Conservation (phyloP, 2,888 invertebrate genomes). For the Lacanobia oleracea region DNA sequence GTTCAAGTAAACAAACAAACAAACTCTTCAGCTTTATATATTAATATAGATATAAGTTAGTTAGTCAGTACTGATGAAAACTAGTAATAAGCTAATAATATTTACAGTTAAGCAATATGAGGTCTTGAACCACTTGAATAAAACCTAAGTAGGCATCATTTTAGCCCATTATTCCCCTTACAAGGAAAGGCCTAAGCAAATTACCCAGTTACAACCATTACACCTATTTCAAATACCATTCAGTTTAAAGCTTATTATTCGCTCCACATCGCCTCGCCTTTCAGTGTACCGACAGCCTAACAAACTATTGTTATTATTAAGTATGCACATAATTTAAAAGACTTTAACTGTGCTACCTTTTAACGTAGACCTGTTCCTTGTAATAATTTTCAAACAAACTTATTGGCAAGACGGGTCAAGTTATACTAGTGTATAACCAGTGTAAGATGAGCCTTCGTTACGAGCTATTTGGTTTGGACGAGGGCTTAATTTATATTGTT, state of each 20-base stretch:
- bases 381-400: constrained; percentile 47
- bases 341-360: constrained; percentile 47
- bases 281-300: constrained; percentile 51
- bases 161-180: background rate
- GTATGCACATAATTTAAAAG: constrained; percentile 67
- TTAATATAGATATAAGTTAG: too few species aligned
- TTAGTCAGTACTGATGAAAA: background rate
- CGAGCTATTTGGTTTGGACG: background rate
- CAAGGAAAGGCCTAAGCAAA: constrained; percentile 32
- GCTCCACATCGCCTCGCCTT: constrained; percentile 44
- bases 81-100: background rate
- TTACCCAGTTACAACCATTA: constrained; percentile 14
- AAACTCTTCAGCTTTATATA: too few species aligned
- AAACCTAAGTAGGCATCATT: background rate
- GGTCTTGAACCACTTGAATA: background rate
- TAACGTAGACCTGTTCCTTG: constrained; percentile 47
- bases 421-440: constrained; percentile 36
- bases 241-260: constrained; percentile 48
- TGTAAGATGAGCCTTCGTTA: constrained; percentile 41
- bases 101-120: background rate
- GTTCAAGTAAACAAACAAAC: too few species aligned
- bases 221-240: constrained; percentile 29
- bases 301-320: constrained; percentile 54
- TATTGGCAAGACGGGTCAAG: constrained; percentile 38
- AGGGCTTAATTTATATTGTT: constrained; percentile 42